Evolutionary conservation across 1,140 invertebrate species (phyloP).

Genomic region (Halictus rubicundus): DNA sequence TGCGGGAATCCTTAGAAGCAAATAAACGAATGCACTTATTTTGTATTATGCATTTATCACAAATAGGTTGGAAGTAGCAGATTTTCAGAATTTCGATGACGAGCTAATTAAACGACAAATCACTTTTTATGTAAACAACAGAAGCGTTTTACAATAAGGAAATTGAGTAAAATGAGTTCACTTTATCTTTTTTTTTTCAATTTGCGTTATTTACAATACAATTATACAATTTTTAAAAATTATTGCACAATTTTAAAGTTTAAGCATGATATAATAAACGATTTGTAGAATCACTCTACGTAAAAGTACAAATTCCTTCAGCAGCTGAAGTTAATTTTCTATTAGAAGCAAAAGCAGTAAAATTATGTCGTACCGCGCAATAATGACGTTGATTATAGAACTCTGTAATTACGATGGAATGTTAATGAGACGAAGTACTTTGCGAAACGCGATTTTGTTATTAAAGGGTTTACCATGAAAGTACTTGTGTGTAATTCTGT

Average conservation of each 20-base stretch:
- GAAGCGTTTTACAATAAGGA: not conserved
- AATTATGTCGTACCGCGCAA: not conserved
- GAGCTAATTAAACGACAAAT: not conserved
- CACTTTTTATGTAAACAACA: not conserved
- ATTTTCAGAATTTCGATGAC: too few relatives aligned
- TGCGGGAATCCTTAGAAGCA: not conserved
- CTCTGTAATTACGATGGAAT: not conserved
- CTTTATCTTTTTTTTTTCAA: too few relatives aligned
- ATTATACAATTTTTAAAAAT: too few relatives aligned
- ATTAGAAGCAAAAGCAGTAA: too few relatives aligned
- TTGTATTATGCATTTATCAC: slow-evolving; percentile 34
- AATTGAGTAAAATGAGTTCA: too few relatives aligned
- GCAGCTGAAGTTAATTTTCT: too few relatives aligned
- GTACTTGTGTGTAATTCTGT: not conserved
- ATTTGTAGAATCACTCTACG: too few relatives aligned
- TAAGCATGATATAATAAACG: too few relatives aligned
- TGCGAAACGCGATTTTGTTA: not conserved
- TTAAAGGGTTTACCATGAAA: not conserved
- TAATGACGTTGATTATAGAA: not conserved
- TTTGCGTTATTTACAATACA: too few relatives aligned
- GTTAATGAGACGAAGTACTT: slow-evolving; percentile 9
- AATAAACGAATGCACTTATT: not conserved
- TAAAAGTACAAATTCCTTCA: too few relatives aligned
- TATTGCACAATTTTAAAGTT: too few relatives aligned
- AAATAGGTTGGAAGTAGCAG: too few relatives aligned